Conservation (phyloP, 92 coral and sea anemone genomes). For the Zoanthus gigantus region DNA sequence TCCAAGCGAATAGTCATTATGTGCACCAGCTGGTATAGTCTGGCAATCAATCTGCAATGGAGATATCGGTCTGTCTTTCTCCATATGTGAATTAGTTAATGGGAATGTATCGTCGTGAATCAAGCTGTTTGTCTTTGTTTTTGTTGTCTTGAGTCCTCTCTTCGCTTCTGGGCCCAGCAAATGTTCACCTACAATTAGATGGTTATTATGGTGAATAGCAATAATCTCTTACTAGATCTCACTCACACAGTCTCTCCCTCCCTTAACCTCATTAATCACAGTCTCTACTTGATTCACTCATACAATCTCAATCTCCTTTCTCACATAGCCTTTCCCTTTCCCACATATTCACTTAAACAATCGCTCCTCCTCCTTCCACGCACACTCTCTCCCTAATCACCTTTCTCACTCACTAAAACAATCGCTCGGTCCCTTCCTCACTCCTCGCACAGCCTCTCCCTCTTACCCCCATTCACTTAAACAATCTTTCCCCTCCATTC, state of each 20-base stretch:
- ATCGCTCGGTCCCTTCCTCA: no score
- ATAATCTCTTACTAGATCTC: neutral
- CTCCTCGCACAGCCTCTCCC: no score
- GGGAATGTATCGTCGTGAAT: slow-evolving; percentile 6
- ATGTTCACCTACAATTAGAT: slow-evolving; percentile 43
- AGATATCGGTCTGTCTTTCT: slow-evolving; percentile 38
- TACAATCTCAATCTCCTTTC: neutral
- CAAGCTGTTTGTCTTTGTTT: slow-evolving; percentile 61
- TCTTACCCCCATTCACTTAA: no score
- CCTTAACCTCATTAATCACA: neutral
- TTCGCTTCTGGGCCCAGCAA: slow-evolving; percentile 60
- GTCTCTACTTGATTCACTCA: neutral
- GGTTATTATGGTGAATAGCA: neutral
- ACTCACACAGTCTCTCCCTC: neutral
- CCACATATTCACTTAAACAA: neutral
- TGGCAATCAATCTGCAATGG: slow-evolving; percentile 86
- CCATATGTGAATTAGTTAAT: slow-evolving; percentile 36
- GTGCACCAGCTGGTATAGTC: slow-evolving; percentile 44
- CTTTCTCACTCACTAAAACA: no score
- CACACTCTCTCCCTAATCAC: no score
- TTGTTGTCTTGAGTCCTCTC: slow-evolving; percentile 66
- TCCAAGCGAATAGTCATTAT: slow-evolving; percentile 25
- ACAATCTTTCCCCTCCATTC: no score
- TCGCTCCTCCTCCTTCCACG: neutral
- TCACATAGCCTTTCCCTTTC: neutral